A percentile compares a stretch with the other conserved stretches of the same genome.
phyloP scores from a whole-genome alignment of 2,888 invertebrate genomes.

The Amblyteles armatorius region DNA sequence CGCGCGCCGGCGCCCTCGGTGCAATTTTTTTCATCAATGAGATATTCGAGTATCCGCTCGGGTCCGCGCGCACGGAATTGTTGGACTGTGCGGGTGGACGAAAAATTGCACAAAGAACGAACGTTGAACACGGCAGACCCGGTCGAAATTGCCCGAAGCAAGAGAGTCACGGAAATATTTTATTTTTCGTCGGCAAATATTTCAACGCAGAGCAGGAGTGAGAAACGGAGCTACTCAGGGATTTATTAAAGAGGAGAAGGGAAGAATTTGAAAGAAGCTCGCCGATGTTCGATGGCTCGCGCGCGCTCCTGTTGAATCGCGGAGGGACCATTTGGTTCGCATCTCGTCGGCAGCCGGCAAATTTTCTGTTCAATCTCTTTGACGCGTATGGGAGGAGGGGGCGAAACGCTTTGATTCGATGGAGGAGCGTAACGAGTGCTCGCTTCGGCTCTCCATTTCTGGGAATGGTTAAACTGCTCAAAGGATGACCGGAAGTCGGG shows the following conservation, averaged over 20 bases:
- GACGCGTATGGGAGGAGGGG: background rate
- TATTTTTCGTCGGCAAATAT: slow-evolving; percentile 25
- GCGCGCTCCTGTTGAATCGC: background rate
- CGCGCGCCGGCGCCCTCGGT: background rate
- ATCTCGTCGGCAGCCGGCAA: slow-evolving; percentile 23
- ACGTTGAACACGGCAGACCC: background rate
- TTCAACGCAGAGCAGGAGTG: background rate
- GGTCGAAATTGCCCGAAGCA: background rate
- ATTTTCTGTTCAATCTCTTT: slow-evolving; percentile 30
- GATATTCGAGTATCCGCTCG: background rate
- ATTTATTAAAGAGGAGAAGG: slow-evolving; percentile 37
- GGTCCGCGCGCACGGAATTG: background rate
- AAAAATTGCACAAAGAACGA: background rate
- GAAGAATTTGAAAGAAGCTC: slow-evolving; percentile 18
- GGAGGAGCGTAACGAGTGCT: slow-evolving; percentile 17
- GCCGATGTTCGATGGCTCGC: background rate
- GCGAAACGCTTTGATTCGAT: slow-evolving; percentile 24
- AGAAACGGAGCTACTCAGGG: slow-evolving; percentile 31
- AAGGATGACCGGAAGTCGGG: slow-evolving; percentile 12
- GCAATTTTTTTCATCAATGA: slow-evolving; percentile 3
- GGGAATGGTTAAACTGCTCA: background rate
- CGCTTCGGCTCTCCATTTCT: background rate
- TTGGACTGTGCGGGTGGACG: background rate
- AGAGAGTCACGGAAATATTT: slow-evolving; percentile 30
- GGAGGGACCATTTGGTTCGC: background rate